A percentile compares a stretch with the other conserved stretches of the same genome.
Evolutionary conservation across 2,113 vertebrate genomes (phyloP).

Genomic region (Oreochromis aureus): DNA sequence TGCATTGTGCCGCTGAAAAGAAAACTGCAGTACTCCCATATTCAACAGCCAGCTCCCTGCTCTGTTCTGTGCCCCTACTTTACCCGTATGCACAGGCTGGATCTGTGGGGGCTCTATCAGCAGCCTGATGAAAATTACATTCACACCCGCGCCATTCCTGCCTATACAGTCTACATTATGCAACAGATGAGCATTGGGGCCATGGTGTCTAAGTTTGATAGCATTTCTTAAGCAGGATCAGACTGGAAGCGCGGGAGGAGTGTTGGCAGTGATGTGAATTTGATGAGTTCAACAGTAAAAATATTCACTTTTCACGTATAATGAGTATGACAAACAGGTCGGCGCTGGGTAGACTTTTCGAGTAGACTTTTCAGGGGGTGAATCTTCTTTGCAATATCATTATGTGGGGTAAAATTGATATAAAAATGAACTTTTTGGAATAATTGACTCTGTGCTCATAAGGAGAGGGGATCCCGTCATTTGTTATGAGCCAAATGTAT

Average conservation of each 20-base stretch:
- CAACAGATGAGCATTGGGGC: slow-evolving; percentile 70
- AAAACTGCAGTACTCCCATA: slow-evolving; percentile 29
- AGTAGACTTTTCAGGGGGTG: slow-evolving; percentile 8
- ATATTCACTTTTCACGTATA: slow-evolving; percentile 66
- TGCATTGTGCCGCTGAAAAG: slow-evolving; percentile 28
- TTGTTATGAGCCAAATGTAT: slow-evolving; percentile 89
- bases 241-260: slow-evolving; percentile 51
- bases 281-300: slow-evolving; percentile 72
- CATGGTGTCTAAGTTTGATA: slow-evolving; percentile 64
- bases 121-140: slow-evolving; percentile 69
- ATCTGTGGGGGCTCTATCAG: slow-evolving; percentile 49
- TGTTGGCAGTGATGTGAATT: slow-evolving; percentile 68
- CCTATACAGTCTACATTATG: slow-evolving; percentile 70
- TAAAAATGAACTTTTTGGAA: slow-evolving; percentile 74
- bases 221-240: slow-evolving; percentile 65
- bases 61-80: slow-evolving; percentile 43
- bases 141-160: slow-evolving; percentile 43
- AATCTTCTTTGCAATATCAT: slow-evolving; percentile 50
- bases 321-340: slow-evolving; percentile 55
- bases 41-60: slow-evolving; percentile 28
- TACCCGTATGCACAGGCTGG: slow-evolving; percentile 10
- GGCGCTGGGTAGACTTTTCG: slow-evolving; percentile 20
- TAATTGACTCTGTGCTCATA: slow-evolving; percentile 77
- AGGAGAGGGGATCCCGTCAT: slow-evolving; percentile 69
- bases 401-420: slow-evolving; percentile 64